phyloP scores from a whole-genome alignment of 1,140 invertebrate genomes.

The Drosophila tani region DNA sequence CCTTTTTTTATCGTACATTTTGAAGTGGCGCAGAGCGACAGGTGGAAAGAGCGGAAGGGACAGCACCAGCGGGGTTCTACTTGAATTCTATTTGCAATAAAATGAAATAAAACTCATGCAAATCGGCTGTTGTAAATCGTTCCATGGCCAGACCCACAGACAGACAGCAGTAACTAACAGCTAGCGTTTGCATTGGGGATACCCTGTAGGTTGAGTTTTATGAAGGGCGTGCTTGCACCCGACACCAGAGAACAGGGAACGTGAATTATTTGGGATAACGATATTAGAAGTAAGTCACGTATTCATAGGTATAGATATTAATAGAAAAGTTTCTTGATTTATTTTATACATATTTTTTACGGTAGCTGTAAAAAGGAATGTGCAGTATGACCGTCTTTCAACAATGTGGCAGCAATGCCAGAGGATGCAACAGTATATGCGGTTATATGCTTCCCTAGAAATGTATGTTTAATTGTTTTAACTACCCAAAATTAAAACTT shows the following conservation, averaged over 20 bases:
- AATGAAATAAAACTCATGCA: conserved; percentile 57
- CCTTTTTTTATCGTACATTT: conserved; percentile 73
- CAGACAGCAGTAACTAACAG: conserved; percentile 39
- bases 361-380: too few species aligned
- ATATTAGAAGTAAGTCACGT: conserved; percentile 1
- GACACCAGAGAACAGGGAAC: background rate
- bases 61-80: conserved; percentile 26
- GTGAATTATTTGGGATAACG: background rate
- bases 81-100: conserved; percentile 64
- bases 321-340: too few species aligned
- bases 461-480: too few species aligned
- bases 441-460: too few species aligned
- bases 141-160: conserved; percentile 48
- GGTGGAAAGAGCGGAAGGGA: conserved; percentile 2
- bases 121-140: conserved; percentile 51
- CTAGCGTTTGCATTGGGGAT: conserved; percentile 9
- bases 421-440: too few species aligned
- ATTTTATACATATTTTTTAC: too few species aligned
- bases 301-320: background rate
- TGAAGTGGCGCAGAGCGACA: conserved; percentile 52
- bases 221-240: too few species aligned
- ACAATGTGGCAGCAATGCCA: too few species aligned
- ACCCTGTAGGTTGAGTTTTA: conserved; percentile 10
- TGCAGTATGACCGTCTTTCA: too few species aligned
- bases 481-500: too few species aligned